Conservation (phyloP, 1,140 invertebrate species). For the Psilanteris sp. region DNA sequence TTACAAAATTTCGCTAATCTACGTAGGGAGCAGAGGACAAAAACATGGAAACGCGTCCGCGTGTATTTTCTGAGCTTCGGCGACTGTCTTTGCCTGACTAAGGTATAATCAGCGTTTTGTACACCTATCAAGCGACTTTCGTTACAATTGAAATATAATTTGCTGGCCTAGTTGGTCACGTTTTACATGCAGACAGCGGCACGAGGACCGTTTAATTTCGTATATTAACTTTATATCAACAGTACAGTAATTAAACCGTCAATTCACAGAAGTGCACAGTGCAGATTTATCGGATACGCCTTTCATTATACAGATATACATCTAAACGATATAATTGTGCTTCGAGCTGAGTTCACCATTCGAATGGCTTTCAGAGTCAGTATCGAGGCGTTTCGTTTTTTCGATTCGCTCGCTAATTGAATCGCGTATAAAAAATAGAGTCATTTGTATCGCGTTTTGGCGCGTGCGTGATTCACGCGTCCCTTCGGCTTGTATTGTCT, state of each 20-base stretch:
- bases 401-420: not conserved
- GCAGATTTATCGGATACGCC: slow-evolving; percentile 44
- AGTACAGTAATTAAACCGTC: slow-evolving; percentile 32
- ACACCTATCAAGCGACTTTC: slow-evolving; percentile 53
- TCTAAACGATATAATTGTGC: slow-evolving; percentile 48
- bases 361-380: slow-evolving; percentile 39
- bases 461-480: no score
- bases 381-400: slow-evolving; percentile 35
- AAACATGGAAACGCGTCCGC: slow-evolving; percentile 33
- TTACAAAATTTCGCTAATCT: slow-evolving; percentile 27
- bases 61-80: slow-evolving; percentile 46
- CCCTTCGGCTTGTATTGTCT: no score
- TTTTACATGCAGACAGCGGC: slow-evolving; percentile 30
- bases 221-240: slow-evolving; percentile 8
- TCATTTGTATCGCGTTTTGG: no score
- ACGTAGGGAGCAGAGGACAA: slow-evolving; percentile 29
- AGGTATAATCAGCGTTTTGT: slow-evolving; percentile 45
- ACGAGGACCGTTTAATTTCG: slow-evolving; percentile 26
- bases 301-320: slow-evolving; percentile 6
- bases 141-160: slow-evolving; percentile 49
- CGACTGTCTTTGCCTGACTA: slow-evolving; percentile 40
- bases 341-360: slow-evolving; percentile 53
- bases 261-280: slow-evolving; percentile 61
- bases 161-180: slow-evolving; percentile 13
- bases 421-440: slow-evolving; percentile 12